These are phyloP conservation scores for Bombyx mori DNA, from an alignment of 1,140 invertebrate genomes.

Conservation along the genomic window DNA sequence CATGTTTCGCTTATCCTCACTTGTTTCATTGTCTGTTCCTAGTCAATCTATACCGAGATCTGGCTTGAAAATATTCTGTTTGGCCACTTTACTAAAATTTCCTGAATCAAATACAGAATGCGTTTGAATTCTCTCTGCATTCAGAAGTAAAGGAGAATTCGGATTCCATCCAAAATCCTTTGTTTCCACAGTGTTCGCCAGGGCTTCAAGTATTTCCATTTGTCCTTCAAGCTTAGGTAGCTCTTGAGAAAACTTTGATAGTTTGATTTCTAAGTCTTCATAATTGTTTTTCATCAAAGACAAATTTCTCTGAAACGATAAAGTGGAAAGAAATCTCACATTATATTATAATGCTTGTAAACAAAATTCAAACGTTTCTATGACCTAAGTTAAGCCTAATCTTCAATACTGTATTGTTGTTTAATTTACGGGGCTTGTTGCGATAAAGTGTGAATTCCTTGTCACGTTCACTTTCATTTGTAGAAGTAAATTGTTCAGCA, in stretches of 20 bases:
- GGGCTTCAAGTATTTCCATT: constrained; percentile 39
- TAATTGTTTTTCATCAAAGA: constrained; percentile 35
- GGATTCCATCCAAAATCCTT: constrained; percentile 28
- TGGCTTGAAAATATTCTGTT: not conserved
- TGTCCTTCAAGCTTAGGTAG: constrained; percentile 48
- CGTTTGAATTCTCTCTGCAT: constrained; percentile 1
- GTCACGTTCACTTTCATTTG: too few species aligned
- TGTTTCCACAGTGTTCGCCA: constrained; percentile 31
- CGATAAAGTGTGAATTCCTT: too few species aligned
- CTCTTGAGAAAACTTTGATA: constrained; percentile 37
- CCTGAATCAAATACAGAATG: too few species aligned
- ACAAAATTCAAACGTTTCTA: not conserved
- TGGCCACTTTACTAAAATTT: too few species aligned
- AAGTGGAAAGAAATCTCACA: not conserved
- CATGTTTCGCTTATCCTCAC: constrained; percentile 10
- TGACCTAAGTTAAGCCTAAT: not conserved
- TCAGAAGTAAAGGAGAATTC: constrained; percentile 17
- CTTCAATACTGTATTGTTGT: too few species aligned
- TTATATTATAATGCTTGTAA: not conserved
- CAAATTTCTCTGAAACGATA: constrained; percentile 43
- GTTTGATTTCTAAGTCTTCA: constrained; percentile 34
- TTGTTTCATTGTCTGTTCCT: constrained; percentile 2
- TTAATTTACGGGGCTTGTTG: too few species aligned
- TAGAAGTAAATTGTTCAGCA: too few species aligned
- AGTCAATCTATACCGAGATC: constrained; percentile 13